Base-by-base conservation (phyloP, 2,797 vertebrate species). In the Tympanoctomys barrerae region DNA sequence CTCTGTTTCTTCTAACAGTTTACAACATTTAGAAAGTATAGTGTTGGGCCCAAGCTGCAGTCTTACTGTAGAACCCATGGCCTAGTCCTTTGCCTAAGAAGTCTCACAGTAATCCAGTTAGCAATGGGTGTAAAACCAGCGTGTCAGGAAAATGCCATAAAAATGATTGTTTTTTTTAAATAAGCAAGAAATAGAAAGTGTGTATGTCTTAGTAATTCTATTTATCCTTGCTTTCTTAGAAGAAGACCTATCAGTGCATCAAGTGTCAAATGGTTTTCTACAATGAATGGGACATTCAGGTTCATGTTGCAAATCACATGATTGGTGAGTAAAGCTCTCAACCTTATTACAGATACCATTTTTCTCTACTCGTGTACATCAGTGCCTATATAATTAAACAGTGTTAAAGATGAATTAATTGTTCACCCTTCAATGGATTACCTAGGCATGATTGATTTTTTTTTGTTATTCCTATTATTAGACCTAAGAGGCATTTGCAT, bases 181-280 rank as follows among this genome's bases (percentile, higher is more conserved):
- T 49, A 49, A 90, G 66, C 36, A 94, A 46, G 96, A 14, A 96
- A 78, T 75, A 46, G 36, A 89, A 96, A 93, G 57, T 66, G 85
- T 96, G 16, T 22, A 52, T 94, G 24, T 97, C 96, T 98, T 96
- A 98, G 92, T 98, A 97, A 97, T 96, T 94, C 94, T 98, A 93
- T 98, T 94, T 97, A 92, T 96, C 87, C 97, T 98, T 99, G 82
- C 98, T 98, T 98, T 98, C 98, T 98, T 98, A 99, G 99, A 99
- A 99, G 99, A 99, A 99, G 99, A 99, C 99, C 68, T 99, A 99
- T 98, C 99, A 99, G 98, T 99, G 99, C 99, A 99, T 99, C 99
- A 99, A 99, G 99, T 99, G 99, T 99, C 99, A 99, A 99, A 99
- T 99, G 99, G 99, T 99, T 97, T 99, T 99, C 99, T 99, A 99